phyloP scores from a whole-genome alignment of 1,140 invertebrate genomes.

The Colletes latitarsis region DNA sequence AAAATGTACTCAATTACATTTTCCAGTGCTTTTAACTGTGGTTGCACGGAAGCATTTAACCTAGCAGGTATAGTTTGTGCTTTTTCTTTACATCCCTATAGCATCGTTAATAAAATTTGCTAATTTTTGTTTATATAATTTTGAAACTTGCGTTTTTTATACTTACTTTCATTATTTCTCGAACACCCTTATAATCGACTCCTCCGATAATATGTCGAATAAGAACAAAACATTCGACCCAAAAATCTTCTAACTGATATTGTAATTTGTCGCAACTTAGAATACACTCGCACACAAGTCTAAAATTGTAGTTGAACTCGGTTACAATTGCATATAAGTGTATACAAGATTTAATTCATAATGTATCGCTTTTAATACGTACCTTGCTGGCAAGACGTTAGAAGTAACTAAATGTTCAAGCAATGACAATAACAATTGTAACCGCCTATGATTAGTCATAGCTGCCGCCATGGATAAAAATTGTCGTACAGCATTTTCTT shows the following conservation, averaged over 20 bases:
- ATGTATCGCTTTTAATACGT: slow-evolving; percentile 1
- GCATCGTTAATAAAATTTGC: background rate
- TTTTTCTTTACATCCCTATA: slow-evolving; percentile 91
- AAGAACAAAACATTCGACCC: slow-evolving; percentile 93
- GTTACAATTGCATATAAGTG: background rate
- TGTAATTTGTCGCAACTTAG: slow-evolving; percentile 89
- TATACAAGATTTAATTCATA: background rate
- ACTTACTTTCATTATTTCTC: slow-evolving; percentile 94
- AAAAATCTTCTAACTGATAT: slow-evolving; percentile 90
- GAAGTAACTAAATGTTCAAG: slow-evolving; percentile 88
- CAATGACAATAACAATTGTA: slow-evolving; percentile 87
- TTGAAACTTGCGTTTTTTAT: slow-evolving; percentile 1
- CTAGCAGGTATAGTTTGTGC: slow-evolving; percentile 88
- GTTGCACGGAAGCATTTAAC: slow-evolving; percentile 89
- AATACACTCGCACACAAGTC: slow-evolving; percentile 92
- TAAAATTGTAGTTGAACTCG: slow-evolving; percentile 75
- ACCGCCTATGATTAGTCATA: slow-evolving; percentile 86
- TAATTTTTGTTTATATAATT: background rate
- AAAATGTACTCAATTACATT: slow-evolving; percentile 94
- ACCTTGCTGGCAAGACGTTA: slow-evolving; percentile 85
- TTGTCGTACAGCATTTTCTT: slow-evolving; percentile 86
- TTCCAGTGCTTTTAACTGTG: slow-evolving; percentile 90
- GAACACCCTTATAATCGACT: slow-evolving; percentile 97
- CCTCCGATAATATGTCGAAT: slow-evolving; percentile 92
- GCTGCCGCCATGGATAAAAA: slow-evolving; percentile 87